These are phyloP conservation scores for human (Homo sapiens) DNA, from an alignment of 2,113 vertebrate genomes.

Conservation along the genomic window DNA sequence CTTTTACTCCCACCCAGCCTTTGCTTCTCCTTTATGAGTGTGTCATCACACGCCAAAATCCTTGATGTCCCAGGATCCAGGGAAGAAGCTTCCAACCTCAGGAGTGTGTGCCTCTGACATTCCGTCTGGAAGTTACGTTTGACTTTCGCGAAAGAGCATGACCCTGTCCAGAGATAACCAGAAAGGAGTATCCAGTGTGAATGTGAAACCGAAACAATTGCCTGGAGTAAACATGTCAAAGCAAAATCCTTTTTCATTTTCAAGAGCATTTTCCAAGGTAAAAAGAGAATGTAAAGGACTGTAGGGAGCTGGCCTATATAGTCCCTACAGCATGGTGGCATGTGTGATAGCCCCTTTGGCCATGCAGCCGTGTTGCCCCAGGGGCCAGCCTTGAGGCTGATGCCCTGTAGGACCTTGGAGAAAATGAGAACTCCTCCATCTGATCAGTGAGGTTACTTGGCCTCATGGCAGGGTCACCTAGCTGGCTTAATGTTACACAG, in stretches of 20 bases:
- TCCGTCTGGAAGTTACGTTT: neutral
- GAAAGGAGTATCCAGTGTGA: neutral
- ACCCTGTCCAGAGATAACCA: neutral
- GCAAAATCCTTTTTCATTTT: neutral
- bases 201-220: neutral
- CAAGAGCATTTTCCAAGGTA: neutral
- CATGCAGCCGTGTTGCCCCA: neutral
- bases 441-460: neutral
- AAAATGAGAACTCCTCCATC: neutral
- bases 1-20: neutral
- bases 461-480: neutral
- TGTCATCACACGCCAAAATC: fast-evolving
- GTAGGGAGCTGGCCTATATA: neutral
- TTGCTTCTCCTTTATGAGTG: neutral
- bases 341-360: neutral
- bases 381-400: neutral
- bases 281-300: neutral
- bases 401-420: fast-evolving
- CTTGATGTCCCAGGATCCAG: neutral
- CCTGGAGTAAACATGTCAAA: neutral
- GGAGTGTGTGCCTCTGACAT: neutral
- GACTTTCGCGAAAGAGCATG: neutral
- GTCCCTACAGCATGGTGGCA: fast-evolving
- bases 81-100: neutral
- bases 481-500: neutral